Evolutionary conservation across 2,113 vertebrate genomes (phyloP).

Genomic region (Potamarius usumacintae): DNA sequence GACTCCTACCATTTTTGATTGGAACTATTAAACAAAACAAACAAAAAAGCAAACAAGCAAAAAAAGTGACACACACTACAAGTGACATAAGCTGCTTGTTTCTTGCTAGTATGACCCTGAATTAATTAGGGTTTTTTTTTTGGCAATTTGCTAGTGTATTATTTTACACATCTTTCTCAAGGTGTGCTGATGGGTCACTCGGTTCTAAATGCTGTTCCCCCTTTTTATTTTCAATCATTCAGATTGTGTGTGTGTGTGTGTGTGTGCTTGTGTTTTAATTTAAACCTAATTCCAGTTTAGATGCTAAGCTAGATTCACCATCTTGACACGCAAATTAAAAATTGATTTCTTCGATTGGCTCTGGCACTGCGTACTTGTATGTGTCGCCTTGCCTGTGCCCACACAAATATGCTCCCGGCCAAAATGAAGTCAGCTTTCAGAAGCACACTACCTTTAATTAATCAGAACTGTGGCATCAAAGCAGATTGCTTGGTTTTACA

Average conservation of each 20-base stretch:
- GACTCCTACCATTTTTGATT: neutral
- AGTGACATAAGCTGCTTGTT: neutral
- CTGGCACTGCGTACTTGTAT: slow-evolving; percentile 42
- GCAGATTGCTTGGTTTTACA: neutral
- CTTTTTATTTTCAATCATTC: slow-evolving; percentile 28
- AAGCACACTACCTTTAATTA: neutral
- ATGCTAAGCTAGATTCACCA: slow-evolving; percentile 63
- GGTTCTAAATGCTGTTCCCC: neutral
- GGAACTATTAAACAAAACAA: neutral
- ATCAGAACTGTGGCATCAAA: neutral
- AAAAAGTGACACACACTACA: neutral
- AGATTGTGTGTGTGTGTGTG: neutral
- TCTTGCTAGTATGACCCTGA: neutral
- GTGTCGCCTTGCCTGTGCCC: neutral
- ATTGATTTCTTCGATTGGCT: slow-evolving; percentile 76
- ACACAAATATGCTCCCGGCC: neutral
- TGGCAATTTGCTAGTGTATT: neutral
- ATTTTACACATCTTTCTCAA: neutral
- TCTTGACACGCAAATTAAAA: slow-evolving; percentile 74
- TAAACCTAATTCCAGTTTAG: slow-evolving; percentile 62
- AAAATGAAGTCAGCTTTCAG: neutral
- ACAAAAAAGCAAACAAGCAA: neutral
- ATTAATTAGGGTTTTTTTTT: neutral
- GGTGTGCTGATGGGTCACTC: neutral
- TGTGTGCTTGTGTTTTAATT: slow-evolving; percentile 60